Percentiles rank a stretch among this genome's conserved stretches.
These are phyloP conservation scores for Orbicella faveolata DNA, from an alignment of 64 coral and sea anemone genomes.

Conservation along the genomic window DNA sequence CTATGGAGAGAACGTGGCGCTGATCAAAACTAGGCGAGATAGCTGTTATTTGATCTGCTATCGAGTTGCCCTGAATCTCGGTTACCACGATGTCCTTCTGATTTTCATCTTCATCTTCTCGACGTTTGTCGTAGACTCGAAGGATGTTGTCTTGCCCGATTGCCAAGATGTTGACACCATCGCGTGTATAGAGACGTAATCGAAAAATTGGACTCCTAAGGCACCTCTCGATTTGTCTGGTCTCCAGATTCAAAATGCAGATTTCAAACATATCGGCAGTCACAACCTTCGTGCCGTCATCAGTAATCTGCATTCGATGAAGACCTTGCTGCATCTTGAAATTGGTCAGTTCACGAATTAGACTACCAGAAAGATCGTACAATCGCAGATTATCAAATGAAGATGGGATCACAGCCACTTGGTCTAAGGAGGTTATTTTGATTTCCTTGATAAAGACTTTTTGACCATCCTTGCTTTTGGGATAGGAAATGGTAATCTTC, in stretches of 20 bases:
- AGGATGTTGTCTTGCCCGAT: conserved; percentile 78
- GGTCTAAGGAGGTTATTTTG: conserved; percentile 54
- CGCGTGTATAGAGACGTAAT: conserved; percentile 60
- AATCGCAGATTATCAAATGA: conserved; percentile 55
- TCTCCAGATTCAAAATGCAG: conserved; percentile 64
- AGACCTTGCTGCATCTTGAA: conserved; percentile 78
- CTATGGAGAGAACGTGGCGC: conserved; percentile 58
- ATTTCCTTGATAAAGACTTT: conserved; percentile 64
- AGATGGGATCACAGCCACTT: conserved; percentile 75
- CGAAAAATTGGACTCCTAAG: conserved; percentile 69
- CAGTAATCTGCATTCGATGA: conserved; percentile 70
- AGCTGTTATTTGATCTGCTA: conserved; percentile 59
- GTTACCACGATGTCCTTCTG: conserved; percentile 41
- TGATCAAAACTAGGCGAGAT: conserved; percentile 47
- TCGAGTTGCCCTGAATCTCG: conserved; percentile 59
- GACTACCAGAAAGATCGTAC: conserved; percentile 70
- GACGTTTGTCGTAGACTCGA: conserved; percentile 71
- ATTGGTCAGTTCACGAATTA: conserved; percentile 64
- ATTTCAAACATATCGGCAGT: conserved; percentile 81
- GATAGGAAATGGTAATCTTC: conserved; percentile 55
- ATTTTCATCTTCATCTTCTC: conserved; percentile 83
- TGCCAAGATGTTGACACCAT: conserved; percentile 65
- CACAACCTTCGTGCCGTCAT: conserved; percentile 80
- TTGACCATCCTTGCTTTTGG: conserved; percentile 20
- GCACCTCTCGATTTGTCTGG: conserved; percentile 63